phyloP scores from a whole-genome alignment of 2,797 vertebrate species.

The Oryzias sinensis region DNA sequence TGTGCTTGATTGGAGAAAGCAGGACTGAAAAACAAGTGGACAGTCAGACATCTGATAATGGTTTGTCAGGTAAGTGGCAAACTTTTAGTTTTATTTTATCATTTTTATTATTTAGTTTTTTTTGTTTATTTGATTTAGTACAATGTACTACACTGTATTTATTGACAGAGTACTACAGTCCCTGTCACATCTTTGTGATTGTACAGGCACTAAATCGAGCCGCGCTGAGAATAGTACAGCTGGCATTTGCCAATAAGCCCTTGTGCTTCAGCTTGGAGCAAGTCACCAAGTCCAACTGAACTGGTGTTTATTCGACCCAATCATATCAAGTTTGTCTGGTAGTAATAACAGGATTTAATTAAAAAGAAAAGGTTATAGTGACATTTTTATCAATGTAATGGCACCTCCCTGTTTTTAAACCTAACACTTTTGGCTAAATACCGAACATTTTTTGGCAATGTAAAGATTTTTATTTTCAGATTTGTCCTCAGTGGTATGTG shows the following conservation, averaged over 20 bases:
- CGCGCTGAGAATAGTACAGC: slow-evolving; percentile 76
- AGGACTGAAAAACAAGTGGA: slow-evolving; percentile 67
- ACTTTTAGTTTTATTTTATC: background rate
- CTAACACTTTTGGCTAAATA: too few relatives aligned
- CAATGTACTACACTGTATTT: slow-evolving; percentile 12
- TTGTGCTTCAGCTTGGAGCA: slow-evolving; percentile 50
- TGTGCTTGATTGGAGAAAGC: slow-evolving; percentile 69
- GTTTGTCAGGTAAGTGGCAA: slow-evolving; percentile 62
- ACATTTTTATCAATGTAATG: too few relatives aligned
- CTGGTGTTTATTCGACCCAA: slow-evolving; percentile 18
- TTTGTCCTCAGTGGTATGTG: too few relatives aligned
- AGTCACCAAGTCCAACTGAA: slow-evolving; percentile 41
- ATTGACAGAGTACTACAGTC: slow-evolving; percentile 15
- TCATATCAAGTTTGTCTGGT: background rate
- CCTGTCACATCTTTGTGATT: slow-evolving; percentile 54
- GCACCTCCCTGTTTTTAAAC: too few relatives aligned
- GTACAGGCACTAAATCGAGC: slow-evolving; percentile 72
- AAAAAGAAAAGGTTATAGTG: too few relatives aligned
- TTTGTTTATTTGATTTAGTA: background rate
- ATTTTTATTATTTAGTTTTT: slow-evolving; percentile 3
- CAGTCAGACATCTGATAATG: slow-evolving; percentile 56
- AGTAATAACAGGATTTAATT: too few relatives aligned
- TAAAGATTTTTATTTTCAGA: too few relatives aligned
- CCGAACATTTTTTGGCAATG: too few relatives aligned
- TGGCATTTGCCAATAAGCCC: slow-evolving; percentile 66